Base-by-base conservation (phyloP, 2,888 invertebrate genomes). In the Chelonus formosanus region DNA sequence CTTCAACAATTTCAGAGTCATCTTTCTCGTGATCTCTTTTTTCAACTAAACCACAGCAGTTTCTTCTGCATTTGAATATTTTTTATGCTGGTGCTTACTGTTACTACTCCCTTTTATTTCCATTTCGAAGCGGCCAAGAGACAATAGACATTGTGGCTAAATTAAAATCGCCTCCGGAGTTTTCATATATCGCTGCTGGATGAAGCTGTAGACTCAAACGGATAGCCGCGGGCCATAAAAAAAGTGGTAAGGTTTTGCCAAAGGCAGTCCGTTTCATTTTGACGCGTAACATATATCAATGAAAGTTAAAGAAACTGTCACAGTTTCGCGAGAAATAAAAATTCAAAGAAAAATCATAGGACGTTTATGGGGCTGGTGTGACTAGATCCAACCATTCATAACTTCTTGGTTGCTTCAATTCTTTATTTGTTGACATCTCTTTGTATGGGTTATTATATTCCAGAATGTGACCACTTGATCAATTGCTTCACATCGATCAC, bases 121-220 rank as follows among this genome's bases (percentile, higher is more conserved):
- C 65, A 59, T 56, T 52, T 55, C 60, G 50, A 58, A 71, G 70
- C 68, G 72, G 72, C 75, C 70, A 73, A 73, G 76, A 79, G 78
- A 83, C 83, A 84, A 84, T 82, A 80, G 82, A 82, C 80, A 79
- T 80, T 81, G 82, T 78, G 81, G 83, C 79, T 80, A 81, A 84
- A 84, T 84, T 83, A 84, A 84, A 84, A 83, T 77, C 79, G 83
- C 83, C 83, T 78, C 78, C 80, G 82, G 83, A 80, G 77, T 82
- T 83, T 82, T 79, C 80, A 81, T 80, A 82, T 83, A 80, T 79
- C 74, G 76, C 76, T 72, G 76, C 74, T 77, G 70, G 76, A 78
- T 75, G 74, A 73, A 75, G 70, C 65, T 67, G 63, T 63, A 8
- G 31, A 8, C 34, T 7, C 52, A 52, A 8, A 52, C 52, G 52